These are phyloP conservation scores for Pelagia noctiluca DNA, from an alignment of 30 jellyfish, hydroid and myxozoan genomes.

Conservation along the genomic window DNA sequence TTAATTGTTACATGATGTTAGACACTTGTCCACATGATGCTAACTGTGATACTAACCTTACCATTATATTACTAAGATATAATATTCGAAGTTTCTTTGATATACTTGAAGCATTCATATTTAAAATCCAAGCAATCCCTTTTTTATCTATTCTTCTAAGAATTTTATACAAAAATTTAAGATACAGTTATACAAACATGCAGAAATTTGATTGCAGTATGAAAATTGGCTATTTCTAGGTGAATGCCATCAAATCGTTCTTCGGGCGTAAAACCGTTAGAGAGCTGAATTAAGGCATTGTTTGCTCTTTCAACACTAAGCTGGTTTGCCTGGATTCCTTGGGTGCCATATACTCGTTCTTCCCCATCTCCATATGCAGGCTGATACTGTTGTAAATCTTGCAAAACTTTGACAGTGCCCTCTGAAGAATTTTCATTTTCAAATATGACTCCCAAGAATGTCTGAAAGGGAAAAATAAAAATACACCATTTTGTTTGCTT, in stretches of 20 bases:
- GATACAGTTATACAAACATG: too few relatives aligned
- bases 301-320: constrained; percentile 44
- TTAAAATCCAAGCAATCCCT: too few relatives aligned
- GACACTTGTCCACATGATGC: not conserved
- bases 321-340: constrained; percentile 48
- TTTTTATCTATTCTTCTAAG: not conserved
- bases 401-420: constrained; percentile 45
- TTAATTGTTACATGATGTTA: too few relatives aligned
- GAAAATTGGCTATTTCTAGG: too few relatives aligned
- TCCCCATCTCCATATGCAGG: constrained; percentile 49
- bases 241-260: constrained; percentile 53
- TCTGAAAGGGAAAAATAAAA: constrained; percentile 6
- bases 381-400: constrained; percentile 61
- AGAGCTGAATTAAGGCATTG: constrained; percentile 31
- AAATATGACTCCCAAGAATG: constrained; percentile 41
- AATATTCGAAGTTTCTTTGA: not conserved
- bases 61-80: not conserved
- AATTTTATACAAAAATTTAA: too few relatives aligned
- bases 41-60: not conserved
- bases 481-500: too few relatives aligned
- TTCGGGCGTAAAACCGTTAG: constrained; percentile 50
- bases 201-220: constrained; percentile 45
- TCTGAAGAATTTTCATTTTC: constrained; percentile 48
- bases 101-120: not conserved
- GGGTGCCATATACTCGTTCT: constrained; percentile 29